Percentiles rank a stretch among this genome's conserved stretches.
Evolutionary conservation across 2,888 invertebrate genomes (phyloP).

Genomic region (Apoda limacodes): DNA sequence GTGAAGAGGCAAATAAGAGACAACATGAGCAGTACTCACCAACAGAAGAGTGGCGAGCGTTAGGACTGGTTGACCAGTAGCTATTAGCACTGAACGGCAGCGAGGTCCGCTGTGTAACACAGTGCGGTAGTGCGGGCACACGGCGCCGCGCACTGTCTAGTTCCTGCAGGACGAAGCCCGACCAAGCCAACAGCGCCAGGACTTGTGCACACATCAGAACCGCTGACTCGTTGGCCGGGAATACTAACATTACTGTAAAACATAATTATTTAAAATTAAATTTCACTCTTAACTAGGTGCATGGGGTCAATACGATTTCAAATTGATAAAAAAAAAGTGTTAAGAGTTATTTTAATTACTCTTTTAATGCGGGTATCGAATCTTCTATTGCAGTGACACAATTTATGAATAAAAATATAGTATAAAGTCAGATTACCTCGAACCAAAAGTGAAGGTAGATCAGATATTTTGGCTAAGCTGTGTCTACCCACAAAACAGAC

Average conservation of each 20-base stretch:
- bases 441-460: slow-evolving; percentile 42
- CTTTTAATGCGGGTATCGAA: background rate
- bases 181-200: slow-evolving; percentile 43
- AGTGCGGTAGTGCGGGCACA: slow-evolving; percentile 45
- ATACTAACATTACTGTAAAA: slow-evolving; percentile 55
- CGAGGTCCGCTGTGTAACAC: slow-evolving; percentile 33
- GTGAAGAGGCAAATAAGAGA: too few relatives aligned
- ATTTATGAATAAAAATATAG: slow-evolving; percentile 3
- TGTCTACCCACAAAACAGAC: slow-evolving; percentile 46
- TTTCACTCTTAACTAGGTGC: too few relatives aligned
- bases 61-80: slow-evolving; percentile 54
- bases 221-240: slow-evolving; percentile 48
- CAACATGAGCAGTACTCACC: slow-evolving; percentile 29
- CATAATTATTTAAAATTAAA: too few relatives aligned
- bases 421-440: slow-evolving; percentile 32
- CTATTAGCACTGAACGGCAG: slow-evolving; percentile 42
- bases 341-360: background rate
- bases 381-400: too few relatives aligned
- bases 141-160: slow-evolving; percentile 33
- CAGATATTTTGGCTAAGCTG: slow-evolving; percentile 39
- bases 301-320: too few relatives aligned
- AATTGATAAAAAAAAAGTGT: too few relatives aligned
- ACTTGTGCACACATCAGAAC: slow-evolving; percentile 47
- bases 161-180: slow-evolving; percentile 53
- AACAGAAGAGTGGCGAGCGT: slow-evolving; percentile 47